Percentiles rank a stretch among this genome's conserved stretches.
Conservation (phyloP, 2,797 vertebrate species). For the Acestrorhynchus altus region DNA sequence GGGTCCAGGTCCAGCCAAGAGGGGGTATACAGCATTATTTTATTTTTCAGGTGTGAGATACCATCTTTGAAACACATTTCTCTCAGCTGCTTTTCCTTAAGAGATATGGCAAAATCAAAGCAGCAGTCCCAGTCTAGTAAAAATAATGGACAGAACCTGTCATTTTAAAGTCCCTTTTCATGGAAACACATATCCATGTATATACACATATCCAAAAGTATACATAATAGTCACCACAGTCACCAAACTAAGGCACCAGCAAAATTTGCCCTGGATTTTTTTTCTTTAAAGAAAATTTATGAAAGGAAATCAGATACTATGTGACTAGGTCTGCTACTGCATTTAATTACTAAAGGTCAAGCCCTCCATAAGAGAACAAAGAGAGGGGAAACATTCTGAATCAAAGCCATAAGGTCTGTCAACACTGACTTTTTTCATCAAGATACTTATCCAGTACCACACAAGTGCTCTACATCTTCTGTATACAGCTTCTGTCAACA, state of each 20-base stretch:
- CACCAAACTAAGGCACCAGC: background rate
- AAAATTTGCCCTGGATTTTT: background rate
- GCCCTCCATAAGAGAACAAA: constrained; percentile 25
- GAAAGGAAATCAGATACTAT: constrained; percentile 35
- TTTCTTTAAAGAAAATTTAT: constrained; percentile 10
- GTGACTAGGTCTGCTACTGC: constrained; percentile 36
- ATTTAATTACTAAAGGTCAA: constrained; percentile 46
- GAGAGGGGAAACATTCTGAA: constrained; percentile 11
- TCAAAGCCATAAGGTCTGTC: constrained; percentile 37
- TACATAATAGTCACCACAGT: no score
- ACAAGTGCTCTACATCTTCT: constrained; percentile 1
- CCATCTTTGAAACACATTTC: constrained; percentile 13
- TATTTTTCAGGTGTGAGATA: constrained; percentile 5
- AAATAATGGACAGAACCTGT: background rate
- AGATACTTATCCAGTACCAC: background rate
- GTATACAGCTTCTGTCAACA: background rate
- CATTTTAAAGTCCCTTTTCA: background rate
- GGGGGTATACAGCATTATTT: constrained; percentile 2
- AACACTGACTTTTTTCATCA: background rate
- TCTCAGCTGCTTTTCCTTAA: background rate
- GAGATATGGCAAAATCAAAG: background rate
- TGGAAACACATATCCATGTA: background rate
- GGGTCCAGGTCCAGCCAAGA: constrained; percentile 11
- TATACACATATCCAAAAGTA: background rate
- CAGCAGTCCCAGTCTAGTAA: background rate